A percentile compares a stretch with the other conserved stretches of the same genome.
These are phyloP conservation scores for Austrofundulus limnaeus DNA, from an alignment of 2,113 vertebrate species.

Conservation along the genomic window DNA sequence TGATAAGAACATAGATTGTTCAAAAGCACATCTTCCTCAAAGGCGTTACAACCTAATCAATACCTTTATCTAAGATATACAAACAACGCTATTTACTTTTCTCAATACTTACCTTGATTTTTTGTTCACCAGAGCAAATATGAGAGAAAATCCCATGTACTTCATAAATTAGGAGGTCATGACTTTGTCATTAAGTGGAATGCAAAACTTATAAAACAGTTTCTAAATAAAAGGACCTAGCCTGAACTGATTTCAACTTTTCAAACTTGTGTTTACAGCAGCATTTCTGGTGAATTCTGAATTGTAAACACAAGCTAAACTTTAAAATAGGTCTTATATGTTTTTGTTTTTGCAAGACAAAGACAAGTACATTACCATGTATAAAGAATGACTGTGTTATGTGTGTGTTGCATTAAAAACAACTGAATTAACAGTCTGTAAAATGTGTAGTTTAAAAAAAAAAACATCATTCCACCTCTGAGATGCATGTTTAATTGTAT, in stretches of 20 bases:
- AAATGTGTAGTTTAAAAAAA: too few species aligned
- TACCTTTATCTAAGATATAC: constrained; percentile 1
- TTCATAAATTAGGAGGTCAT: not conserved
- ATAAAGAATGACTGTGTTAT: too few species aligned
- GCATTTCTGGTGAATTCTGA: not conserved
- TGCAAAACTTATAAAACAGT: not conserved
- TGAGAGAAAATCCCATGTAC: not conserved
- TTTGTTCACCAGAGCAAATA: constrained; percentile 1
- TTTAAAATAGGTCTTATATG: too few species aligned
- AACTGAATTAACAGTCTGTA: too few species aligned
- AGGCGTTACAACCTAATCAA: not conserved
- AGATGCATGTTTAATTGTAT: not conserved
- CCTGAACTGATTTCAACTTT: not conserved
- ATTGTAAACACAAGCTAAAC: not conserved
- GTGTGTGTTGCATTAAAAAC: too few species aligned
- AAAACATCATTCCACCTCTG: not conserved
- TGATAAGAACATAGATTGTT: not conserved
- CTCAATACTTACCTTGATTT: not conserved
- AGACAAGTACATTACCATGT: too few species aligned
- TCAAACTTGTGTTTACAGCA: not conserved
- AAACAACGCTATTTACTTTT: not conserved
- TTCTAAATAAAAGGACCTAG: not conserved
- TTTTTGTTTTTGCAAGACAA: too few species aligned
- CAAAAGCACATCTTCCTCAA: not conserved
- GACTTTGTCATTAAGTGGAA: not conserved